phyloP scores from a whole-genome alignment of 2,113 vertebrate genomes.

The Pluvianellus socialis region DNA sequence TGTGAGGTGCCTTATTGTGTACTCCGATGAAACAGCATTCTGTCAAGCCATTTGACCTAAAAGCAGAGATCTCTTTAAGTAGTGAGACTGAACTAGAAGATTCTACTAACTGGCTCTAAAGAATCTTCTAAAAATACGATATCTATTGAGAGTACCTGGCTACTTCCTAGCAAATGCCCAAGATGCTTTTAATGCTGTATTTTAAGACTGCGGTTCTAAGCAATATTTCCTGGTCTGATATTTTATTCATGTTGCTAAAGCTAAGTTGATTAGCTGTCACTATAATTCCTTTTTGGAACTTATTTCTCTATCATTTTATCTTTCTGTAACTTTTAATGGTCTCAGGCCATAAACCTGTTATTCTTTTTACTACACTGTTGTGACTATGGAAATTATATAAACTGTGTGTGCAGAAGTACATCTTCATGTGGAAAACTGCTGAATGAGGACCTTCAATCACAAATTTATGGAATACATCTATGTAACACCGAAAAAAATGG shows the following conservation, averaged over 20 bases:
- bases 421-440: neutral
- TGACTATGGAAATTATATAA: neutral
- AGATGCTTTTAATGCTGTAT: neutral
- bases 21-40: neutral
- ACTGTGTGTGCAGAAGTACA: neutral
- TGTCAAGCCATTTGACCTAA: neutral
- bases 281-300: neutral
- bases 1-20: neutral
- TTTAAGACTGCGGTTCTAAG: constrained; percentile 22
- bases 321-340: neutral
- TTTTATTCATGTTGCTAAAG: constrained; percentile 50
- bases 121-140: neutral
- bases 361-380: neutral
- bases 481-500: neutral
- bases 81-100: neutral
- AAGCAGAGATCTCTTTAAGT: neutral
- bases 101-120: neutral
- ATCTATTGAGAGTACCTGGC: neutral
- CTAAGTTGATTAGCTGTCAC: constrained; percentile 18
- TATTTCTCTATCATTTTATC: neutral
- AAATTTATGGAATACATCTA: neutral
- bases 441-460: neutral
- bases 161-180: neutral
- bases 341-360: neutral
- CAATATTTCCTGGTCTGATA: constrained; percentile 42